Conservation (phyloP, 2,113 vertebrate genomes). For the Illadopsis cleaveri region DNA sequence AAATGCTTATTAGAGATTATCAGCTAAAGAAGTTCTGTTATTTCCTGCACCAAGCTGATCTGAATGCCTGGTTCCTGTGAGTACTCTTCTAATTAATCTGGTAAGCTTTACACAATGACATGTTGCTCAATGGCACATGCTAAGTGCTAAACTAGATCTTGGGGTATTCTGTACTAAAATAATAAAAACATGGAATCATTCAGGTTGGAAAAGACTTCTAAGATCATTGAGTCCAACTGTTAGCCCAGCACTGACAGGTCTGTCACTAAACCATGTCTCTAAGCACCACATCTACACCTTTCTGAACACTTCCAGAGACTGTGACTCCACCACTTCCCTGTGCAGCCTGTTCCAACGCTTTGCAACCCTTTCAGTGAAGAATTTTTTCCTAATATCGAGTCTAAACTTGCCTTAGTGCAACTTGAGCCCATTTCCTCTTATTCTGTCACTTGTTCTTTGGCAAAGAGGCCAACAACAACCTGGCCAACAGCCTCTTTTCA, state of each 20-base stretch:
- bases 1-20: not conserved
- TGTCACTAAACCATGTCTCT: not conserved
- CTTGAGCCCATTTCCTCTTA: not conserved
- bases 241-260: not conserved
- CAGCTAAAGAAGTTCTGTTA: not conserved
- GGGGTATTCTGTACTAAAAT: not conserved
- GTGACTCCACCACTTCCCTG: not conserved
- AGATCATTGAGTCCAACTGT: not conserved
- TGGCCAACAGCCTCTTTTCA: not conserved
- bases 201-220: not conserved
- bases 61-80: not conserved
- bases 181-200: not conserved
- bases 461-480: not conserved
- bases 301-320: not conserved
- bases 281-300: accelerated
- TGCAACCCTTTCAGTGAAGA: not conserved
- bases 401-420: not conserved
- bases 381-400: not conserved
- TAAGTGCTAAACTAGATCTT: not conserved
- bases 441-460: not conserved
- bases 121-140: too few species aligned
- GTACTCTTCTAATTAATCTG: not conserved
- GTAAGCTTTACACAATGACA: not conserved
- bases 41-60: not conserved
- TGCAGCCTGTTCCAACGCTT: not conserved